Evolutionary conservation across 2,888 invertebrate genomes (phyloP).

Genomic region (Andrena minutula): DNA sequence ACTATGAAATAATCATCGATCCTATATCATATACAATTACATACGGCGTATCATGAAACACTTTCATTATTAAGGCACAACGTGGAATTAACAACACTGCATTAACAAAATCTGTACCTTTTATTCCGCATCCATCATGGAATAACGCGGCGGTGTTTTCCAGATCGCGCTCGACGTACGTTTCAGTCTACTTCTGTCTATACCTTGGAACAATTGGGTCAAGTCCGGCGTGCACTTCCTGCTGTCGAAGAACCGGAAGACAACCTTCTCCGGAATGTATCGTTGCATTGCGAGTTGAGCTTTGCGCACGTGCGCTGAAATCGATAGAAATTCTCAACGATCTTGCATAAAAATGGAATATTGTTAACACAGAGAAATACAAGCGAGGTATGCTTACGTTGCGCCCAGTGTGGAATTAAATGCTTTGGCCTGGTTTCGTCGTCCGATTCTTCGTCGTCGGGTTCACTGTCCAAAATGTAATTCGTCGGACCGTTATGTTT

Average conservation of each 20-base stretch:
- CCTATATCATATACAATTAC: constrained; percentile 30
- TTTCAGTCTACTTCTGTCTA: constrained; percentile 88
- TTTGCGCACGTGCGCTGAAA: constrained; percentile 85
- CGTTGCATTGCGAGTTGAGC: constrained; percentile 85
- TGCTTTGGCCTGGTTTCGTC: constrained; percentile 81
- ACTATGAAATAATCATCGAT: constrained; percentile 21
- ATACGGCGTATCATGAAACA: constrained; percentile 16
- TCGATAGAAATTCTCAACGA: background rate
- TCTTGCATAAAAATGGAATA: no score
- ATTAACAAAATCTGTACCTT: constrained; percentile 17
- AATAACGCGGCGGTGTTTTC: constrained; percentile 90
- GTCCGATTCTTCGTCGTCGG: constrained; percentile 82
- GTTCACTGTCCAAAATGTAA: constrained; percentile 82
- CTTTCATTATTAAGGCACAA: constrained; percentile 14
- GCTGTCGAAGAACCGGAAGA: constrained; percentile 87
- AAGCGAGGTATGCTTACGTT: constrained; percentile 66
- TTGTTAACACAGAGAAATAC: no score
- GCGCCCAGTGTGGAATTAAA: constrained; percentile 81
- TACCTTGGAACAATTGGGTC: constrained; percentile 88
- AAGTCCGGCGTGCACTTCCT: constrained; percentile 87
- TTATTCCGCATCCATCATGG: constrained; percentile 83
- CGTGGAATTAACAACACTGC: constrained; percentile 46
- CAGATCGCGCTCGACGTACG: constrained; percentile 92
- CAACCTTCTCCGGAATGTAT: constrained; percentile 82
- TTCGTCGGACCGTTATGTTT: constrained; percentile 66